These are phyloP conservation scores for Chionoecetes opilio DNA, from an alignment of 1,140 invertebrate species.

Conservation along the genomic window DNA sequence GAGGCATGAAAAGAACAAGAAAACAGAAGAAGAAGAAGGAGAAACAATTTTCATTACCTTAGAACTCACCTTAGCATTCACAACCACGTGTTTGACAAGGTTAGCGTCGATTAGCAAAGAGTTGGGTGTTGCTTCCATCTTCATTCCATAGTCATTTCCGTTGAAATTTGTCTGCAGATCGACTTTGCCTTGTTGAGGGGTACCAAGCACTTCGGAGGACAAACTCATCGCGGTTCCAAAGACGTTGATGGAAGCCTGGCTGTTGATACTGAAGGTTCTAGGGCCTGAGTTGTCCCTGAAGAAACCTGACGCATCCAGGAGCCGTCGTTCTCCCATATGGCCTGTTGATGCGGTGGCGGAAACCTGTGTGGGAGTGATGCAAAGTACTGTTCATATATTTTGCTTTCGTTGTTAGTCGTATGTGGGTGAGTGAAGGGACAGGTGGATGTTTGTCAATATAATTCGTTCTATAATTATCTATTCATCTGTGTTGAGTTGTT, in stretches of 20 bases:
- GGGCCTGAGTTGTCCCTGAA: conserved; percentile 46
- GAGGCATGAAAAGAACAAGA: neutral
- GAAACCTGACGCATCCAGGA: neutral
- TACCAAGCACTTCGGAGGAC: conserved; percentile 41
- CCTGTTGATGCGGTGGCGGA: neutral
- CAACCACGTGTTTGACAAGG: conserved; percentile 53
- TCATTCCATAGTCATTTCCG: neutral
- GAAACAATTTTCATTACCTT: neutral
- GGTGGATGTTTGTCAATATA: no score
- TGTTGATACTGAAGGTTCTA: conserved; percentile 19
- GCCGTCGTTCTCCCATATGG: neutral
- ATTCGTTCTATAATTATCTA: no score
- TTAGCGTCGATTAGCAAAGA: conserved; percentile 58
- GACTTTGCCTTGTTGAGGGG: conserved; percentile 32
- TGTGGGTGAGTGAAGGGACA: no score
- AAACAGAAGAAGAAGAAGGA: neutral
- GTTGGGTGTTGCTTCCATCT: conserved; percentile 36
- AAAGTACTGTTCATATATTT: neutral
- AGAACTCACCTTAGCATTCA: conserved; percentile 59
- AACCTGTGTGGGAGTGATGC: neutral
- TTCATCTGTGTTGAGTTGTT: no score
- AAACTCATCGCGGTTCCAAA: neutral
- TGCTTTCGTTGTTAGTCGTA: neutral
- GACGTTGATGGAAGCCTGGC: neutral
- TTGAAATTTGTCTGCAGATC: conserved; percentile 34